Percentiles rank a stretch among this genome's conserved stretches.
Evolutionary conservation across 1,140 invertebrate species (phyloP).

Genomic region (Tribolium castaneum): DNA sequence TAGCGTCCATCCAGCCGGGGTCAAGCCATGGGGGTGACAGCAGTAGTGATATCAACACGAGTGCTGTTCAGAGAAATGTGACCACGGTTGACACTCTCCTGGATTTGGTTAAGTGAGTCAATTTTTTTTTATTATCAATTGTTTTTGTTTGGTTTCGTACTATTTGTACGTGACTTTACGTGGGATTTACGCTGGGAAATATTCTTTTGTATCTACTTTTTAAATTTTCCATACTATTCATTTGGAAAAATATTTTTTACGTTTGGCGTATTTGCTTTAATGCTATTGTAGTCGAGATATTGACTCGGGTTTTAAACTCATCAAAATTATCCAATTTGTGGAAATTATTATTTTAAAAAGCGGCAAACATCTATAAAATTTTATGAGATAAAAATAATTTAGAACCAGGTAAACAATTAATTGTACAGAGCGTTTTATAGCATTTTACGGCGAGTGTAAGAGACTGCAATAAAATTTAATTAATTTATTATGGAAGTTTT

Average conservation of each 20-base stretch:
- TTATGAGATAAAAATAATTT: neutral
- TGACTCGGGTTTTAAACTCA: neutral
- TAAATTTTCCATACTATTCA: too few species aligned
- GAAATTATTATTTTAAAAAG: neutral
- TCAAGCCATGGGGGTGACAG: slow-evolving; percentile 55
- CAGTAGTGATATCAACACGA: slow-evolving; percentile 28
- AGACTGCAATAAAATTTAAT: neutral
- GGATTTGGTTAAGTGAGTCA: slow-evolving; percentile 78
- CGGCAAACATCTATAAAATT: neutral
- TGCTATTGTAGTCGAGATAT: neutral
- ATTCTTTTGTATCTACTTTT: too few species aligned
- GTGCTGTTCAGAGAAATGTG: slow-evolving; percentile 66
- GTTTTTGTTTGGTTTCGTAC: too few species aligned
- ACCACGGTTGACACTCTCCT: slow-evolving; percentile 86
- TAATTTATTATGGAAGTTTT: neutral
- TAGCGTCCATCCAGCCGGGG: slow-evolving; percentile 78
- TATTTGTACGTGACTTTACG: neutral
- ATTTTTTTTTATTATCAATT: too few species aligned
- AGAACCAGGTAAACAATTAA: neutral
- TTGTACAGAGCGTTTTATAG: neutral
- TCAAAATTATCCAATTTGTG: neutral
- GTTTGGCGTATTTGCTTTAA: neutral
- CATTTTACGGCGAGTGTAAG: neutral
- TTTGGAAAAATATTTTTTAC: too few species aligned
- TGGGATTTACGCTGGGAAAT: too few species aligned